Percentiles rank a stretch among this genome's conserved stretches.
Conservation (phyloP, 2,888 invertebrate species). For the Heterodera filipjevi region DNA sequence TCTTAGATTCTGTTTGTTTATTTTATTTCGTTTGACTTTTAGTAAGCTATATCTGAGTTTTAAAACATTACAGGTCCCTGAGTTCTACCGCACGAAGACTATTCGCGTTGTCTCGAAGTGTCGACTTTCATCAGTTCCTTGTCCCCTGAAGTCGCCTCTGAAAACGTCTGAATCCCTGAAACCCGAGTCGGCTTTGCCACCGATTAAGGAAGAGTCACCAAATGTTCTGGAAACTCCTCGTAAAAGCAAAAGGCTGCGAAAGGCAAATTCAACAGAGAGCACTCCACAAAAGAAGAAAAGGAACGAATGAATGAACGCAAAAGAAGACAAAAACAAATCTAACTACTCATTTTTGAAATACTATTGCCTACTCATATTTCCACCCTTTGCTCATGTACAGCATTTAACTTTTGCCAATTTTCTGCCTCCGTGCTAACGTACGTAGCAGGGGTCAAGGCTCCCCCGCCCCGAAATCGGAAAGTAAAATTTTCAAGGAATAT, state of each 20-base stretch:
- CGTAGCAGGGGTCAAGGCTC: too few relatives aligned
- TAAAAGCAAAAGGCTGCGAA: slow-evolving; percentile 20
- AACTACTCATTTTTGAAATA: neutral
- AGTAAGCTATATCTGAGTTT: too few relatives aligned
- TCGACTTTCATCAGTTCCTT: neutral
- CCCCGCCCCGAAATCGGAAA: too few relatives aligned
- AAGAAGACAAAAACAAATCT: neutral
- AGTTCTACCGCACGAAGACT: slow-evolving; percentile 24
- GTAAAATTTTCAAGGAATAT: too few relatives aligned
- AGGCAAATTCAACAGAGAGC: slow-evolving; percentile 20
- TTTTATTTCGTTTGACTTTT: too few relatives aligned
- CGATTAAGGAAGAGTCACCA: neutral
- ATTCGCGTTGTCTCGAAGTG: neutral
- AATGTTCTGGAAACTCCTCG: neutral
- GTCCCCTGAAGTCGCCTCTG: neutral
- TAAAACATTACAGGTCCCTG: slow-evolving; percentile 5
- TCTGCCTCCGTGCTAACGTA: neutral
- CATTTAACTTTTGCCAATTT: neutral
- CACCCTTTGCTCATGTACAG: neutral
- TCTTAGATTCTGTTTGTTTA: too few relatives aligned
- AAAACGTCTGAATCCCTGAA: neutral
- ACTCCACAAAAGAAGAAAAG: slow-evolving; percentile 25
- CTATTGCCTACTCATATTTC: neutral
- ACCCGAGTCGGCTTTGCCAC: neutral
- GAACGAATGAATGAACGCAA: neutral